These are phyloP conservation scores for Frankliniella fusca DNA, from an alignment of 2,888 invertebrate genomes.

Conservation along the genomic window DNA sequence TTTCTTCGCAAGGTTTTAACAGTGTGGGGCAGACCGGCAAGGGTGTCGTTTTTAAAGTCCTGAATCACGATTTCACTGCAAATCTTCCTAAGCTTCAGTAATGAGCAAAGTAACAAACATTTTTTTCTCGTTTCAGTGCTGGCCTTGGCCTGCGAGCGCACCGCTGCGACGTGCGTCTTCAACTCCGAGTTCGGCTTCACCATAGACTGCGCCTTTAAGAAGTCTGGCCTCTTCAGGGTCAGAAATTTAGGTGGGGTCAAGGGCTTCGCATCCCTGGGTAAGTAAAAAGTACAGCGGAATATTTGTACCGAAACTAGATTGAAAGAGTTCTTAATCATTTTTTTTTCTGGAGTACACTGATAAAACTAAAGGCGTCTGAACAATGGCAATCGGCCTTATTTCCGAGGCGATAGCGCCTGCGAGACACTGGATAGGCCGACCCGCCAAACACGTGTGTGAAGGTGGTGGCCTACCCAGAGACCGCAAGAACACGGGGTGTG, in stretches of 20 bases:
- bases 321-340: no score
- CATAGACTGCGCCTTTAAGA: conserved; percentile 89
- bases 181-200: conserved; percentile 86
- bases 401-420: no score
- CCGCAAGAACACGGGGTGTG: no score
- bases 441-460: no score
- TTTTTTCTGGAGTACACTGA: no score
- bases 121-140: conserved; percentile 35
- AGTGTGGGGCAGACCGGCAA: neutral
- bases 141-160: conserved; percentile 53
- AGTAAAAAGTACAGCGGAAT: conserved; percentile 46
- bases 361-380: no score
- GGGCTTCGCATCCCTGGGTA: conserved; percentile 86
- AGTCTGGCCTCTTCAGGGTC: conserved; percentile 83
- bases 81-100: neutral
- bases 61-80: neutral
- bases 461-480: no score
- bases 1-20: no score
- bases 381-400: no score
- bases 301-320: neutral
- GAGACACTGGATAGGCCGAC: no score
- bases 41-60: neutral
- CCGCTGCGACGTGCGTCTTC: conserved; percentile 75
- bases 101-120: neutral
- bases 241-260: conserved; percentile 86